These are phyloP conservation scores for Erpetoichthys calabaricus DNA, from an alignment of 2,797 vertebrate genomes.

Conservation along the genomic window DNA sequence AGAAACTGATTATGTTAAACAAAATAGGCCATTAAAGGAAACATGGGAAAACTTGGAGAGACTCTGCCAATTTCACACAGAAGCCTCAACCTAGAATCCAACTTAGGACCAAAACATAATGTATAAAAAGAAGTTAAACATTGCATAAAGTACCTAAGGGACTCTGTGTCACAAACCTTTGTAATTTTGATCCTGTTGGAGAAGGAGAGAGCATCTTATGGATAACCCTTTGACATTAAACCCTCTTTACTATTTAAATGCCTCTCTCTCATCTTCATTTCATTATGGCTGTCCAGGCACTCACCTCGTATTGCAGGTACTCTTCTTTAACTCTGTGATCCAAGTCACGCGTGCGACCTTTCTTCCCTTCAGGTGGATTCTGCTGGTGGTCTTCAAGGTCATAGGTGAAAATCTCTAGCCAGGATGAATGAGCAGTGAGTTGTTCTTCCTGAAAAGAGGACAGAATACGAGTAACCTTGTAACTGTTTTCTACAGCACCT, in stretches of 20 bases:
- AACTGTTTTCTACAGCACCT: background rate
- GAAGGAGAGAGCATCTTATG: background rate
- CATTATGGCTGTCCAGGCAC: constrained; percentile 3
- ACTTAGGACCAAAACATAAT: no score
- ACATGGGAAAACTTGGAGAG: no score
- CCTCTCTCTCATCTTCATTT: background rate
- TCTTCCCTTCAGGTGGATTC: constrained; percentile 41
- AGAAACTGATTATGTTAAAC: no score
- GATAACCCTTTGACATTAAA: background rate
- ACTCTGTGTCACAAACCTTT: no score
- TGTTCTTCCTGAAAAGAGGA: constrained; percentile 56
- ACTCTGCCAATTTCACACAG: no score
- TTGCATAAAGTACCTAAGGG: no score
- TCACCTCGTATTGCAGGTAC: constrained; percentile 68
- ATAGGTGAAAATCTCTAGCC: constrained; percentile 56
- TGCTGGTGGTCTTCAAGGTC: constrained; percentile 56
- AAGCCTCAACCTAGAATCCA: no score
- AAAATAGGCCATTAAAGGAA: no score
- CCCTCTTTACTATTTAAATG: background rate
- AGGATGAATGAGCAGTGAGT: constrained; percentile 55
- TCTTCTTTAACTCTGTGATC: constrained; percentile 63
- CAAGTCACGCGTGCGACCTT: constrained; percentile 52
- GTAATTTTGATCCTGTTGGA: background rate
- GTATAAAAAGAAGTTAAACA: no score
- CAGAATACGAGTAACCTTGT: background rate